Conservation (phyloP, 2,888 invertebrate genomes). For the Euphydryas editha region DNA sequence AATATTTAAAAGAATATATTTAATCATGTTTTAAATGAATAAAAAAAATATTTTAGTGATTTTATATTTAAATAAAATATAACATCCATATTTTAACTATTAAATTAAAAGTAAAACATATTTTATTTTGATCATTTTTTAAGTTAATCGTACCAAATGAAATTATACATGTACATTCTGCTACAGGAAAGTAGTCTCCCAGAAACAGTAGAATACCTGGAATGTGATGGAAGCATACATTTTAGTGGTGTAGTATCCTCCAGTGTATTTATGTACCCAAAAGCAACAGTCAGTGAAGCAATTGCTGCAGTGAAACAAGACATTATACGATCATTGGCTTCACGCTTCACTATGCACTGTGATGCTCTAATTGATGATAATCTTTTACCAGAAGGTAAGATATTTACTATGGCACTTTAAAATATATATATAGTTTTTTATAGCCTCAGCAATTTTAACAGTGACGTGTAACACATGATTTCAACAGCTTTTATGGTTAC, state of each 20-base stretch:
- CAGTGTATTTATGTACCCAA: slow-evolving; percentile 90
- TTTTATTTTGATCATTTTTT: too few relatives aligned
- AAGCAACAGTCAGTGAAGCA: slow-evolving; percentile 89
- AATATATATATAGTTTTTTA: not conserved
- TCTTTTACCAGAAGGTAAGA: slow-evolving; percentile 86
- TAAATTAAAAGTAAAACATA: too few relatives aligned
- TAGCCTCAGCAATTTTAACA: not conserved
- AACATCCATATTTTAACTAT: too few relatives aligned
- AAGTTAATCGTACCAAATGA: too few relatives aligned
- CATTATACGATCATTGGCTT: slow-evolving; percentile 91
- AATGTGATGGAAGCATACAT: slow-evolving; percentile 87
- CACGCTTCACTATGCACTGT: slow-evolving; percentile 95
- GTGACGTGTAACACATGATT: too few relatives aligned
- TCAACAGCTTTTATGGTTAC: not conserved
- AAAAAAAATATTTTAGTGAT: not conserved
- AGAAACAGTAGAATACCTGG: slow-evolving; percentile 77
- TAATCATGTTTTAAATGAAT: too few relatives aligned
- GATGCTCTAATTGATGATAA: slow-evolving; percentile 95
- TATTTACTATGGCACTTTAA: not conserved
- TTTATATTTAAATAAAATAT: not conserved
- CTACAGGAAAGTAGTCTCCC: slow-evolving; percentile 75
- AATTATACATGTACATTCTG: too few relatives aligned
- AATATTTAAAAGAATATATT: too few relatives aligned
- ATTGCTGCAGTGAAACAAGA: slow-evolving; percentile 91
- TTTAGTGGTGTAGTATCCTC: slow-evolving; percentile 89